phyloP scores from a whole-genome alignment of 2,888 invertebrate species.

The Celastrina argiolus region DNA sequence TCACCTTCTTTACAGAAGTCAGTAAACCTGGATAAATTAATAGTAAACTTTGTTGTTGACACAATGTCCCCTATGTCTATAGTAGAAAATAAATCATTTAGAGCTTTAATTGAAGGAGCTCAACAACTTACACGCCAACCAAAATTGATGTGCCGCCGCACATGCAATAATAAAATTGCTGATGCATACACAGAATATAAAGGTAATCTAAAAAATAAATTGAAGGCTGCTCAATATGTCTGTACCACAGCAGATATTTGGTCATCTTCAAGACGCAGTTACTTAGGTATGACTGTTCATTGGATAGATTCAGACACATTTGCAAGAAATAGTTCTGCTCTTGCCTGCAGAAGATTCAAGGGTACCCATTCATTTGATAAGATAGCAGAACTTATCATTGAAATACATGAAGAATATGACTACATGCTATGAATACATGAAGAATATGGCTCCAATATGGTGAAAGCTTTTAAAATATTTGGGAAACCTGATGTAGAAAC shows the following conservation, averaged over 20 bases:
- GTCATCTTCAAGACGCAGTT: neutral
- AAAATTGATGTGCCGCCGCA: neutral
- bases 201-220: neutral
- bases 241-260: neutral
- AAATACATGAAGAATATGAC: neutral
- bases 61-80: conserved; percentile 35
- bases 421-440: neutral
- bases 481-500: neutral
- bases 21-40: conserved; percentile 31
- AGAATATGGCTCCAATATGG: neutral
- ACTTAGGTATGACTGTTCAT: neutral
- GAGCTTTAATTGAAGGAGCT: conserved; percentile 30
- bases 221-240: neutral
- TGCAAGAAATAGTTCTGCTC: neutral
- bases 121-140: conserved; percentile 29
- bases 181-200: neutral
- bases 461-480: neutral
- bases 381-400: neutral
- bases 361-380: neutral
- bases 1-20: conserved; percentile 28
- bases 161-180: neutral
- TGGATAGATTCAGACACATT: neutral
- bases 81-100: conserved; percentile 32
- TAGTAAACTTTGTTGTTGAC: conserved; percentile 31
- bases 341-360: neutral